These are phyloP conservation scores for Triplophysa siluroides DNA, from an alignment of 2,113 vertebrate genomes.

Conservation along the genomic window DNA sequence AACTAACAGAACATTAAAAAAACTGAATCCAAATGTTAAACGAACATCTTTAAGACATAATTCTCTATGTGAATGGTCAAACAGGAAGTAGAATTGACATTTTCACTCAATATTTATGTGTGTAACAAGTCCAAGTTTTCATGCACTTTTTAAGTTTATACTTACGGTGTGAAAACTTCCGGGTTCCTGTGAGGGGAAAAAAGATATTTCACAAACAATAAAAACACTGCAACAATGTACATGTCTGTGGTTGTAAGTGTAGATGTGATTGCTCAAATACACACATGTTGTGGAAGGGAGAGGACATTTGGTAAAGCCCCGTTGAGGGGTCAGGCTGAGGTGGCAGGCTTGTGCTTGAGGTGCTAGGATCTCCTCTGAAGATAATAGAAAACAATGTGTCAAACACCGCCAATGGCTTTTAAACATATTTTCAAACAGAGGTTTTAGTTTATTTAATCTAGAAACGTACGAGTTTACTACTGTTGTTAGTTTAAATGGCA, in stretches of 20 bases:
- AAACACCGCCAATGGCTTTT: background rate
- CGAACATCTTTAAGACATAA: too few species aligned
- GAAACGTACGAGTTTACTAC: constrained; percentile 44
- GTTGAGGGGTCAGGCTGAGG: background rate
- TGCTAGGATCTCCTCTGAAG: constrained; percentile 48
- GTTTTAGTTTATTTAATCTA: background rate
- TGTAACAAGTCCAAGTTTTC: too few species aligned
- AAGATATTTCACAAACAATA: background rate
- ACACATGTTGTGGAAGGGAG: background rate
- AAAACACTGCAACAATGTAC: background rate
- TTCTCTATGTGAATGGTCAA: too few species aligned
- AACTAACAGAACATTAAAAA: too few species aligned
- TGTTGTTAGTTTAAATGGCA: constrained; percentile 52
- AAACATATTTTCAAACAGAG: too few species aligned
- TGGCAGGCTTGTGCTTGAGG: background rate
- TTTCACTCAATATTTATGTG: too few species aligned
- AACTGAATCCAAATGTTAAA: too few species aligned
- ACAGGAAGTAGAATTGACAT: too few species aligned
- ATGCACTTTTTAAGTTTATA: background rate
- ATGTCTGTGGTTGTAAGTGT: background rate
- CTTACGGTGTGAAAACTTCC: background rate
- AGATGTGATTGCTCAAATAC: background rate
- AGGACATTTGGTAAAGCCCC: too few species aligned
- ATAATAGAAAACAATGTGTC: constrained; percentile 35
- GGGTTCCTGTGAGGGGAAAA: background rate